These are phyloP conservation scores for Lamellibrachia satsuma DNA, from an alignment of 2,888 invertebrate species.

Conservation along the genomic window DNA sequence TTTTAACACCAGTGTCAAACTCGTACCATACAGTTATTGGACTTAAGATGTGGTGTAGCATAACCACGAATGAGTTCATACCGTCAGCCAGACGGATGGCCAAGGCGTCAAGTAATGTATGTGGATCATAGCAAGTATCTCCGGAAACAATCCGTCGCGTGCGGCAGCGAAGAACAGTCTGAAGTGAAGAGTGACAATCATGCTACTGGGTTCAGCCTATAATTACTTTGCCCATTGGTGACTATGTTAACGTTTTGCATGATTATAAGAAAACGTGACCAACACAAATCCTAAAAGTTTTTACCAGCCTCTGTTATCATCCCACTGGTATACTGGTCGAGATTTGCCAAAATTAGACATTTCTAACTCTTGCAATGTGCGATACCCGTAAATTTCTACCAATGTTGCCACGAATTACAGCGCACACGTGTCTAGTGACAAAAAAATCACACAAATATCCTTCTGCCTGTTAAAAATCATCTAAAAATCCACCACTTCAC, in stretches of 20 bases:
- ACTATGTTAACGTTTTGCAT: neutral
- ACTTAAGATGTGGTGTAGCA: neutral
- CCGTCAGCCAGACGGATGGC: conserved; percentile 54
- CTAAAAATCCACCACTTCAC: no score
- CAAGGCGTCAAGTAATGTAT: conserved; percentile 53
- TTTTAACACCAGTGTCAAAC: neutral
- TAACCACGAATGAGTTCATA: conserved; percentile 36
- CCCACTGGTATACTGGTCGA: no score
- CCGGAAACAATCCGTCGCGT: conserved; percentile 52
- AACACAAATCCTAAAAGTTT: no score
- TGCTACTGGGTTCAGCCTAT: no score
- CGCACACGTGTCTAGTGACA: no score
- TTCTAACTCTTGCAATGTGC: no score
- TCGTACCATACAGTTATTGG: neutral
- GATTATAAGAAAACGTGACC: neutral
- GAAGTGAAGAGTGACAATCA: neutral
- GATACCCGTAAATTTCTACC: no score
- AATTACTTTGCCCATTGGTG: neutral
- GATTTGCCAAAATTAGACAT: no score
- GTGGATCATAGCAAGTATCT: conserved; percentile 53
- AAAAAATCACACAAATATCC: no score
- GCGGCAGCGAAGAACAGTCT: conserved; percentile 58
- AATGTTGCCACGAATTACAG: no score
- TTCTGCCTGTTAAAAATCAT: no score
- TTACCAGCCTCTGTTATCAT: no score